A percentile compares a stretch with the other conserved stretches of the same genome.
Conservation (phyloP, 1,140 invertebrate species). For the Panagrolaimus sp. region DNA sequence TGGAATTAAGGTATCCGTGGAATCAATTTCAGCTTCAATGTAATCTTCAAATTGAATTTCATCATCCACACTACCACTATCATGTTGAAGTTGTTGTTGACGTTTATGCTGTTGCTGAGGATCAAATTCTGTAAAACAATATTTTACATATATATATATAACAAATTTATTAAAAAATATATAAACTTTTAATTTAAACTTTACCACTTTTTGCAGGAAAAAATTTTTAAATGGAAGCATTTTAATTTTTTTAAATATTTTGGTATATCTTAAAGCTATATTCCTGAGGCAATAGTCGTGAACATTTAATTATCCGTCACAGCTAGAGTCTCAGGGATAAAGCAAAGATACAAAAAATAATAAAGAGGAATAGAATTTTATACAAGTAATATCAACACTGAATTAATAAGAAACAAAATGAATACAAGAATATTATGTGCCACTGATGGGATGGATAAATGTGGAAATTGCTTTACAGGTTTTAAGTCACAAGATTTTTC, state of each 20-base stretch:
- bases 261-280: conserved; percentile 1
- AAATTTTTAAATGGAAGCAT: neutral
- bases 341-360: neutral
- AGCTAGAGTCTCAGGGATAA: conserved; percentile 42
- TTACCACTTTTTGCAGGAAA: neutral
- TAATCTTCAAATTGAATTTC: conserved; percentile 38
- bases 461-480: no score
- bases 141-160: no score
- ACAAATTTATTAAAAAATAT: no score
- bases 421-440: no score
- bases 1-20: conserved; percentile 42
- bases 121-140: no score
- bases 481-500: neutral
- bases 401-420: no score
- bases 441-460: no score
- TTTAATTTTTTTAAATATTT: neutral
- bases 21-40: conserved; percentile 51
- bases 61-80: conserved; percentile 1
- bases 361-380: no score
- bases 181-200: no score
- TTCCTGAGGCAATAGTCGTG: conserved; percentile 18
- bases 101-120: no score
- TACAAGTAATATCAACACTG: no score
- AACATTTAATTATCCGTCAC: conserved; percentile 28
- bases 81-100: no score